Evolutionary conservation across 2,113 vertebrate species (phyloP).

Genomic region (Bujurquina vittata): DNA sequence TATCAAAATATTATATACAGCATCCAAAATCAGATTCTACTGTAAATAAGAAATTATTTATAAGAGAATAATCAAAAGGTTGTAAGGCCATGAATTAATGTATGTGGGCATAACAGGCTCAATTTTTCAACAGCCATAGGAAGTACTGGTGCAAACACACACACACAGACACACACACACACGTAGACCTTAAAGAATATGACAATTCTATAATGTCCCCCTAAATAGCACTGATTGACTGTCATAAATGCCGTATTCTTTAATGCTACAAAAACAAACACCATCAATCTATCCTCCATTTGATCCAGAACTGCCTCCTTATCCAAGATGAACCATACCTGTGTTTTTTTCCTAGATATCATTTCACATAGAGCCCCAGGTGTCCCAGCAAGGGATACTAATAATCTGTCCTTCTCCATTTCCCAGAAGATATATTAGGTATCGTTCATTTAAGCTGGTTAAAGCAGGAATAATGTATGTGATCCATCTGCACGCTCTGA

Average conservation of each 20-base stretch:
- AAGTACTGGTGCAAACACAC: background rate
- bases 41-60: slow-evolving; percentile 9
- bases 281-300: background rate
- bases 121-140: background rate
- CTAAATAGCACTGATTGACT: background rate
- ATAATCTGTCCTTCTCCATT: slow-evolving; percentile 17
- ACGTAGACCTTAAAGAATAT: background rate
- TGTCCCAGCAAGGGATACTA: slow-evolving; percentile 15
- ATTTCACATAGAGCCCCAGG: slow-evolving; percentile 2
- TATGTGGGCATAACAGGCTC: background rate
- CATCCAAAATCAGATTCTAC: background rate
- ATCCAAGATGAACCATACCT: background rate
- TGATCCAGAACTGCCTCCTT: background rate
- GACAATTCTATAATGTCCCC: background rate
- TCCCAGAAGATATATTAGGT: background rate
- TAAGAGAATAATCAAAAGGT: background rate
- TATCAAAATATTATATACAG: background rate
- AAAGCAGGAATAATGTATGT: slow-evolving; percentile 24
- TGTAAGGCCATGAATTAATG: background rate
- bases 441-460: slow-evolving; percentile 10
- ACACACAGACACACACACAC: background rate
- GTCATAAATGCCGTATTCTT: background rate
- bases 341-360: background rate
- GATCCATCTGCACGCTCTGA: slow-evolving; percentile 18
- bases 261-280: background rate